Evolutionary conservation across 2,888 invertebrate genomes (phyloP).

Genomic region (Thalpophila matura): DNA sequence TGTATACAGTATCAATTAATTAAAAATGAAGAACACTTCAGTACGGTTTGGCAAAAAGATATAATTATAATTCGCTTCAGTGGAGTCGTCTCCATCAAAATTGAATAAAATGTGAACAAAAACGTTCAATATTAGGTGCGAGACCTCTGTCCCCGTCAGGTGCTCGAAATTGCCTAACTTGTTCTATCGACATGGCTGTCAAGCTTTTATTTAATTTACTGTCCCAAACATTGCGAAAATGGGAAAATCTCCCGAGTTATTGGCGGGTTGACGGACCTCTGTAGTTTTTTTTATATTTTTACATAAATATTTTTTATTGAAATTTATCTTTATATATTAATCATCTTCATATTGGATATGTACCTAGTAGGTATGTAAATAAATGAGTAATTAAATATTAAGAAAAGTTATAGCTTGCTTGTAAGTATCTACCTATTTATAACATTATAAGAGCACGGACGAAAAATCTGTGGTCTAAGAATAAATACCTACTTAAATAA

Average conservation of each 20-base stretch:
- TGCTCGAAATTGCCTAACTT: slow-evolving; percentile 57
- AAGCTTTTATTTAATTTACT: slow-evolving; percentile 61
- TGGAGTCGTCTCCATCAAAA: slow-evolving; percentile 27
- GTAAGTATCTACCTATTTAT: too few relatives aligned
- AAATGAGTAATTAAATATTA: too few relatives aligned
- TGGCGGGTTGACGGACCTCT: slow-evolving; percentile 43
- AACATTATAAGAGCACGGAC: too few relatives aligned
- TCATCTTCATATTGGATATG: too few relatives aligned
- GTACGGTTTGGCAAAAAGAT: not conserved
- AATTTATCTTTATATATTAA: slow-evolving; percentile 7
- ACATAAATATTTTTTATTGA: slow-evolving; percentile 22
- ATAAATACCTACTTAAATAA: too few relatives aligned
- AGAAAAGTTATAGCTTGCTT: too few relatives aligned
- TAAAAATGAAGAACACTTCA: not conserved
- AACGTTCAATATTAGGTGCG: slow-evolving; percentile 43
- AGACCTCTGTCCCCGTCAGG: slow-evolving; percentile 40
- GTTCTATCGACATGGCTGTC: slow-evolving; percentile 47
- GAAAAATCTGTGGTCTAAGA: too few relatives aligned
- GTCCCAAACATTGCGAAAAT: slow-evolving; percentile 22
- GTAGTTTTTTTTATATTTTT: slow-evolving; percentile 22
- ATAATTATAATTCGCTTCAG: not conserved
- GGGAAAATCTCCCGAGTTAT: slow-evolving; percentile 15
- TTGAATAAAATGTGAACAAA: slow-evolving; percentile 46
- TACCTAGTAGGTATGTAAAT: too few relatives aligned
- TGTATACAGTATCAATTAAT: too few relatives aligned